Evolutionary conservation across 2,888 invertebrate species (phyloP), one percentile per base, ranked within the genome.

Genomic region (Rhamnusium bicolor): DNA sequence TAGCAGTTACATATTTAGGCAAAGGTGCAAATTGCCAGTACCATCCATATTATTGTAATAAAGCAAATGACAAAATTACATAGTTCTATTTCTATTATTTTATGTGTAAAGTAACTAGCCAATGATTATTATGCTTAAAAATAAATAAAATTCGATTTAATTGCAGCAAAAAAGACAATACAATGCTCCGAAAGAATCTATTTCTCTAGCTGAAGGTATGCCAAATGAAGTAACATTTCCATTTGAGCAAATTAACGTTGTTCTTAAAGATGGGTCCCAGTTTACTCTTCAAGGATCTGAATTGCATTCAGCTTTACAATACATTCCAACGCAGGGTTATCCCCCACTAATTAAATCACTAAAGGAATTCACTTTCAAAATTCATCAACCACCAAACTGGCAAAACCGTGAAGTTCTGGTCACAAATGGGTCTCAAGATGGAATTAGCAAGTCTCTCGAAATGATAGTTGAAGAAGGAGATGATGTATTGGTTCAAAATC

Each of bases 371-470:
- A 94, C 93, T 82, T 86, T 89, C 58, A 87, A 89, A 60, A 86
- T 92, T 10, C 95, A 95, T 84, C 89, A 91, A 0, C 94, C 94
- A 0, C 94, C 94, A 0, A 86, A 90, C 4, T 90, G 91, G 90
- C 87, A 91, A 1, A 88, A 90, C 1, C 89, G 91, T 1, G 93
- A 93, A 72, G 85, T 95, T 0, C 86, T 94, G 46, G 89, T 95
- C 24, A 94, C 94, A 3, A 91, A 92, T 78, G 96, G 95, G 1
- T 92, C 94, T 21, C 95, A 95, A 86, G 94, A 95, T 84, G 95
- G 93, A 5, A 91, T 95, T 72, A 93, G 93, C 87, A 94, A 93
- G 86, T 90, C 93, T 54, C 89, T 94, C 49, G 94, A 95, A 81
- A 91, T 95, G 87, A 87, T 93, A 69, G 85, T 95, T n/a, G 90